Base-by-base conservation (phyloP, 1,140 invertebrate genomes). In the Steinernema khuongi region DNA sequence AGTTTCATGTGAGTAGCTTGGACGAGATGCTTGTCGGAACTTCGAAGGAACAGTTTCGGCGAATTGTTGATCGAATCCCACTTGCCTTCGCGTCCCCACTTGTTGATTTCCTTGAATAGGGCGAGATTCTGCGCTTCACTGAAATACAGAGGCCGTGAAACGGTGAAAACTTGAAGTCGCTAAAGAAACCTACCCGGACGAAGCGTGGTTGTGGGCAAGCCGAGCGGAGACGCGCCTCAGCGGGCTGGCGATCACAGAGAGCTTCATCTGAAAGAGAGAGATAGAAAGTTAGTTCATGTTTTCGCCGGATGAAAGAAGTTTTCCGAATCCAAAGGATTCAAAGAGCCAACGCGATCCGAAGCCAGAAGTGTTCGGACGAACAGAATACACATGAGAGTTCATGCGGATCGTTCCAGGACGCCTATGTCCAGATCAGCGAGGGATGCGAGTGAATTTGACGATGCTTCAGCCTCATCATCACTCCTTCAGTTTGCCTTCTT, bases 41-140 rank as follows among this genome's bases (percentile, higher is more conserved):
- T 22, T 11, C 50, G 11, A 22, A 60, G 50, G 19, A 60, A 60
- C 50, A 60, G 14, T 22, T 60, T 60, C 4, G 50, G 50, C 4
- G 14, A 60, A 22, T 60, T 60, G 50, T 60, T 60, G 7, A 60
- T 22, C 14, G 50, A 60, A 22, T 60, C 50, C 50, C 50, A 60
- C 50, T 60, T 60, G 7, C 50, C 50, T 26, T 60, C 22, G 11
- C 11, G 4, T 11, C 50, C 50, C 50, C 50, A 60, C 4, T 60
- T 17, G 50, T 60, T 60, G 7, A 60, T 60, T 22, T 60, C 50
- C 50, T 60, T 60, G 50, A 60, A 60, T 14, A 60, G 50, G 19
- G 50, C 50, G 50, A 60, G 50, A 22, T 60, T 60, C 22, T 60
- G 11, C 4, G 50, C 11, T 60, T 60, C 36, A n/a, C 36, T 41